phyloP scores from a whole-genome alignment of 2,113 vertebrate species.

The Carassius auratus region DNA sequence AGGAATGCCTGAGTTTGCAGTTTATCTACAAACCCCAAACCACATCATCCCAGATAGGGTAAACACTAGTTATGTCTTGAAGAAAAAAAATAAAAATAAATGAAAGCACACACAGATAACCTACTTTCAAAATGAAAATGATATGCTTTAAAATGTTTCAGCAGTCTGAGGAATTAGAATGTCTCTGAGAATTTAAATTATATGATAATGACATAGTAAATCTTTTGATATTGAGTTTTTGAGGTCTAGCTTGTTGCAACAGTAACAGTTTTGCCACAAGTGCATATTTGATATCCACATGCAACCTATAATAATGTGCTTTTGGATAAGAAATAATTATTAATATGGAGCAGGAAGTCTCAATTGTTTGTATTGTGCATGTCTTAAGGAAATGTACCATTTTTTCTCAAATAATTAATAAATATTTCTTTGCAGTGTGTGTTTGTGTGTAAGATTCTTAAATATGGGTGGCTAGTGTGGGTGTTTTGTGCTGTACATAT shows the following conservation, averaged over 20 bases:
- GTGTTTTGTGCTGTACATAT: neutral
- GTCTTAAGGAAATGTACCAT: neutral
- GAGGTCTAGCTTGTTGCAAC: neutral
- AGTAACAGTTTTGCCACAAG: conserved; percentile 18
- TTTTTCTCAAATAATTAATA: neutral
- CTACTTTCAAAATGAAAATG: conserved; percentile 28
- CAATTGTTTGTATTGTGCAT: neutral
- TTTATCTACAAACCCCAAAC: conserved; percentile 36
- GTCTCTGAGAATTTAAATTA: conserved; percentile 11
- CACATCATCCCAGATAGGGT: neutral
- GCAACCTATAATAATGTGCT: conserved; percentile 22
- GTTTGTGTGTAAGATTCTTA: neutral
- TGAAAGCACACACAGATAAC: neutral
- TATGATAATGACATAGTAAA: conserved; percentile 27
- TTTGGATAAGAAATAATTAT: conserved; percentile 28
- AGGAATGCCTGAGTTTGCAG: conserved; percentile 40
- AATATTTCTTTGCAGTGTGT: neutral
- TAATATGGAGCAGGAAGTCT: neutral
- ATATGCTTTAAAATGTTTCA: conserved; percentile 18
- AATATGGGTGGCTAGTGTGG: neutral
- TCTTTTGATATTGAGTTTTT: conserved; percentile 4
- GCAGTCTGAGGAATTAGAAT: conserved; percentile 22
- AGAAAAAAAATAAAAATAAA: neutral
- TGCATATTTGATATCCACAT: conserved; percentile 5
- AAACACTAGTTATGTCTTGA: conserved; percentile 21